Evolutionary conservation across 2,888 invertebrate species (phyloP), one percentile per base, ranked within the genome.

Genomic region (Epistrophe eligans): DNA sequence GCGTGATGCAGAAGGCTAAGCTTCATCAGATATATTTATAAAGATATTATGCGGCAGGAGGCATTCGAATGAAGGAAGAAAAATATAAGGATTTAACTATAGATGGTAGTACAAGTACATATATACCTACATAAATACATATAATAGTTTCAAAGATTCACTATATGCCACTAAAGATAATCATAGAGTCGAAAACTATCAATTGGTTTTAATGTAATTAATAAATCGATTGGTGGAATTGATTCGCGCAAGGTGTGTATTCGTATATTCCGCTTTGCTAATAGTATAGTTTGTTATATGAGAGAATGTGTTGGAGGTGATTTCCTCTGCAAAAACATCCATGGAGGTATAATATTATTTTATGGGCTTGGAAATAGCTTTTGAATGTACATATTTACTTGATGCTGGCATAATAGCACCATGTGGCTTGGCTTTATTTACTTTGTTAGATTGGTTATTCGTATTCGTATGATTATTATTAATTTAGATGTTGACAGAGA

Each of bases 41-140:
- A 71, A 64, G 66, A 77, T 82, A 82, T 64, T 72, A 82, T 82
- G 62, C 28, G 58, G n/a, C 8, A n/a, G 6, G 6, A 45, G n/a
- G n/a, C 28, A 45, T 38, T 66, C 48, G 50, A 57, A 58, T 35
- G 57, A 32, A 55, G 57, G 64, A 50, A 58, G 50, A 45, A 15
- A 55, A 57, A 45, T 57, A 57, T 28, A 28, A 55, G 32, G 32
- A 24, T n/a, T n/a, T 8, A 45, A n/a, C 45, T n/a, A 45, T n/a
- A n/a, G 7, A 45, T 5, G 2, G 24, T 24, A 24, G 11, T 50
- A 17, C 17, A 17, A 24, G 24, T 32, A 32, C 32, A n/a, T n/a
- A n/a, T n/a, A n/a, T n/a, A 32, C 32, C 0, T 5, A 32, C 32
- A 32, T 24, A 24, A n/a, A 2, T 24, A 24, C 24, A 24, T 32